phyloP scores from a whole-genome alignment of 2,113 vertebrate species.

The Psilopogon haemacephalus region DNA sequence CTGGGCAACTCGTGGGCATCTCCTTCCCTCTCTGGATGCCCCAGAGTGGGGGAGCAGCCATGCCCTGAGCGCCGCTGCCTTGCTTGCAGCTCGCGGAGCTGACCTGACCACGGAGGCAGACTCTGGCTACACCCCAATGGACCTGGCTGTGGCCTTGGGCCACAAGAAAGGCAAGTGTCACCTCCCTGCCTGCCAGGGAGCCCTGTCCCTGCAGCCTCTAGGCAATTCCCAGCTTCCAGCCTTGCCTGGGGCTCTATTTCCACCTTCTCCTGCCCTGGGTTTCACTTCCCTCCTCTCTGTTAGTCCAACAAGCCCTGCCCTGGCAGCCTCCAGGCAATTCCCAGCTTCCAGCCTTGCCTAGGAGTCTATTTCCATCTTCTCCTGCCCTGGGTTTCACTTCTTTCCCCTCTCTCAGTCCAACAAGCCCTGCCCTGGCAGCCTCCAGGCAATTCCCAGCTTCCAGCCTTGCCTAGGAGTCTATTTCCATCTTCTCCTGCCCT shows the following conservation, averaged over 20 bases:
- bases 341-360: too few relatives aligned
- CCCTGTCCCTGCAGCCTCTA: not conserved
- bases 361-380: too few relatives aligned
- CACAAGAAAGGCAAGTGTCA: slow-evolving; percentile 84
- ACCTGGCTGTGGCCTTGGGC: slow-evolving; percentile 90
- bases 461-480: too few relatives aligned
- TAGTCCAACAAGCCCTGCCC: too few relatives aligned
- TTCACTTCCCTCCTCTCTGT: too few relatives aligned
- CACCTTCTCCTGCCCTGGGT: not conserved
- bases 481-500: too few relatives aligned
- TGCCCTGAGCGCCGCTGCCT: not conserved
- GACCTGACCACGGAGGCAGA: slow-evolving; percentile 94
- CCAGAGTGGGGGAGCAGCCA: accelerated
- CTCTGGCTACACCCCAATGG: slow-evolving; percentile 94
- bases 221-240: not conserved
- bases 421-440: too few relatives aligned
- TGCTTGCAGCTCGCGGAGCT: slow-evolving; percentile 80
- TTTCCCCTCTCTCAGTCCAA: slow-evolving; percentile 74
- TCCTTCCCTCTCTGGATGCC: not conserved
- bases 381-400: not conserved
- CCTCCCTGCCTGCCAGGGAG: not conserved
- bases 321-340: too few relatives aligned
- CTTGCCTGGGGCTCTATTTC: not conserved
- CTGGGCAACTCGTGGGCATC: not conserved
- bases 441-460: too few relatives aligned